phyloP scores from a whole-genome alignment of 2,888 invertebrate genomes.

The Hydraecia micacea region DNA sequence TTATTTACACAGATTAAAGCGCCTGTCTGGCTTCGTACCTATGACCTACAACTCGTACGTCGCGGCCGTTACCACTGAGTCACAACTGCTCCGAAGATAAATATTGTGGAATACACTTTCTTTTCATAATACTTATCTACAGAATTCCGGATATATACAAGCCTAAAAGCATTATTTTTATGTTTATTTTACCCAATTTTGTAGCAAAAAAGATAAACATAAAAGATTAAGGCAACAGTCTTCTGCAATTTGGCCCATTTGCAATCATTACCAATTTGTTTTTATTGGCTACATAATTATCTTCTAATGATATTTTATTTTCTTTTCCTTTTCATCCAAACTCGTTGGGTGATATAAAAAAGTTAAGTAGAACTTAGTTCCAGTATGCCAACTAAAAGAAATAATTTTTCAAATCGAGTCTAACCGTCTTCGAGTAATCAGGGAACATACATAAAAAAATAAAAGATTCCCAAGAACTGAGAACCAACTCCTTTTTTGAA shows the following conservation, averaged over 20 bases:
- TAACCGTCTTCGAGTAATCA: too few relatives aligned
- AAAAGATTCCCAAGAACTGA: too few relatives aligned
- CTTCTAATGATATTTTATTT: constrained; percentile 36
- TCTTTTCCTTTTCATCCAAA: constrained; percentile 19
- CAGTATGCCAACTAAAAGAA: not conserved
- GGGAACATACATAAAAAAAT: too few relatives aligned
- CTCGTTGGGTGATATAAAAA: not conserved
- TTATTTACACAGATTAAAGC: too few relatives aligned
- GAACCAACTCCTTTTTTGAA: too few relatives aligned
- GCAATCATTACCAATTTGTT: constrained; percentile 44
- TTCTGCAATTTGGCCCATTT: constrained; percentile 43
- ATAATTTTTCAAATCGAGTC: too few relatives aligned
- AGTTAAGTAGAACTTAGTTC: not conserved
- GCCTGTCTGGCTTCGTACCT: too few relatives aligned
- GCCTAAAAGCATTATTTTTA: not conserved
- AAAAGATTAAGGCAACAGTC: constrained; percentile 36
- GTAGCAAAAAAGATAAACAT: constrained; percentile 36
- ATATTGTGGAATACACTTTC: not conserved
- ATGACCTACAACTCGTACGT: too few relatives aligned
- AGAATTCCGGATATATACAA: not conserved
- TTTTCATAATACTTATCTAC: not conserved
- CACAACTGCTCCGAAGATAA: too few relatives aligned
- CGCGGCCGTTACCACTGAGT: too few relatives aligned
- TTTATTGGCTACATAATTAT: constrained; percentile 38
- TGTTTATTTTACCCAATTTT: constrained; percentile 16